These are phyloP conservation scores for Acanthaster planci DNA, from an alignment of 35 echinoderm and acorn worm genomes.

Conservation along the genomic window DNA sequence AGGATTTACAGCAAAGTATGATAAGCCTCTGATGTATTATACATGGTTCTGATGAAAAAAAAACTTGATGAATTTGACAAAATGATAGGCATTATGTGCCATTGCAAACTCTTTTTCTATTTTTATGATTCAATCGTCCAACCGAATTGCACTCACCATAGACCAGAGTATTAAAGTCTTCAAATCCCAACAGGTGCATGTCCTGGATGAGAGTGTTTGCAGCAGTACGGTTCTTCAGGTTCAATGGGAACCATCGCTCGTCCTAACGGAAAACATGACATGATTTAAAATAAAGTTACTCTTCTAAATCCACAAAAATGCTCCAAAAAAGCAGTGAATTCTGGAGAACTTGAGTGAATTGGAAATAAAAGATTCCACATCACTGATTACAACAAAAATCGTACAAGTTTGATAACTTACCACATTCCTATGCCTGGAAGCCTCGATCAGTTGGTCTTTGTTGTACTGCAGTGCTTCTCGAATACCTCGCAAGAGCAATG, in stretches of 20 bases:
- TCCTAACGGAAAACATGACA: conserved; percentile 73
- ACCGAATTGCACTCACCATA: conserved; percentile 57
- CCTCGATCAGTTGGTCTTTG: conserved; percentile 98
- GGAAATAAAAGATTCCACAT: no score
- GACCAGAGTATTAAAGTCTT: conserved; percentile 79
- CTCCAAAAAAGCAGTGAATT: no score
- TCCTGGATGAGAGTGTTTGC: conserved; percentile 82
- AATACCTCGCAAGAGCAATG: conserved; percentile 78
- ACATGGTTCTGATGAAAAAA: no score
- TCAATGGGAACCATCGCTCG: conserved; percentile 93
- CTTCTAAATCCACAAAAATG: no score
- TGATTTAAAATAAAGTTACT: no score
- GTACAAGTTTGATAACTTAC: conserved; percentile 44
- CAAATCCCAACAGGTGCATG: conserved; percentile 85
- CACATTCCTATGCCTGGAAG: conserved; percentile 86
- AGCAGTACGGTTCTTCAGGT: conserved; percentile 85
- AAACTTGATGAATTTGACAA: no score
- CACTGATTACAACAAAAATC: not conserved
- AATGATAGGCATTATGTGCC: no score
- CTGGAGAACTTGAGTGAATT: no score
- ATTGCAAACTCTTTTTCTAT: no score
- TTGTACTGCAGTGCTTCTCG: conserved; percentile 82
- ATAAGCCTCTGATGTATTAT: no score
- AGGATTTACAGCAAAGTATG: no score
- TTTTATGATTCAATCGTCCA: no score